Evolutionary conservation across 2,113 vertebrate species (phyloP), one percentile per base, ranked within the genome.

Genomic region (Tragelaphus scriptus): DNA sequence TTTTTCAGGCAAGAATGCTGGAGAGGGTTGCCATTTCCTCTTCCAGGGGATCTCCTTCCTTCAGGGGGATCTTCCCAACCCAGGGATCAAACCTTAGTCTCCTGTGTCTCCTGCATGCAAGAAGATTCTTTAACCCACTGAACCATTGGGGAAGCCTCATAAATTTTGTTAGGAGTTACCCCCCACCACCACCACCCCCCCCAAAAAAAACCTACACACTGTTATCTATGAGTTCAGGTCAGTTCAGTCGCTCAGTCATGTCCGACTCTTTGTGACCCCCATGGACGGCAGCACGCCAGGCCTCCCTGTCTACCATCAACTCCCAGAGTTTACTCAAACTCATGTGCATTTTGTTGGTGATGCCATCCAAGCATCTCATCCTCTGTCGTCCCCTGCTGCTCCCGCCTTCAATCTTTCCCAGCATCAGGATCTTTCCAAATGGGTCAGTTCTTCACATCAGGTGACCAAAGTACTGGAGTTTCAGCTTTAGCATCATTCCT

Each of bases 171-270:
- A 40, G 68, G 68, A 71, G 19, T 23, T 71, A 36, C 2, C 11
- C 49, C 2, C 11, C 49, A 10, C 47, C 47, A 11, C 47, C 47
- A 0, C 47, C n/a, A n/a, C 2, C 47, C 0, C 47, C 47, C 2
- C 2, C 49, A 36, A 36, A 68, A 10, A n/a, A 19, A 11, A 2
- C 9, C 0, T 71, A 71, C n/a, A 71, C 19, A 40, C 68, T 23
- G 19, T 71, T 40, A 6, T 71, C 68, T 71, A 23, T 71, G 68
- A 40, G 68, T 40, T 71, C n/a, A 12, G n/a, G 9, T 71, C n/a
- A 40, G n/a, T 36, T 71, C 19, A 71, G 19, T 71, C 5, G 10
- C n/a, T 40, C 21, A 40, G 68, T 71, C 19, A 40, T 71, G n/a
- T 23, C n/a, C 0, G 0, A 40, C 68, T 71, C 68, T 36, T 21